Conservation (phyloP, 2,888 invertebrate species). For the Blera fallax region DNA sequence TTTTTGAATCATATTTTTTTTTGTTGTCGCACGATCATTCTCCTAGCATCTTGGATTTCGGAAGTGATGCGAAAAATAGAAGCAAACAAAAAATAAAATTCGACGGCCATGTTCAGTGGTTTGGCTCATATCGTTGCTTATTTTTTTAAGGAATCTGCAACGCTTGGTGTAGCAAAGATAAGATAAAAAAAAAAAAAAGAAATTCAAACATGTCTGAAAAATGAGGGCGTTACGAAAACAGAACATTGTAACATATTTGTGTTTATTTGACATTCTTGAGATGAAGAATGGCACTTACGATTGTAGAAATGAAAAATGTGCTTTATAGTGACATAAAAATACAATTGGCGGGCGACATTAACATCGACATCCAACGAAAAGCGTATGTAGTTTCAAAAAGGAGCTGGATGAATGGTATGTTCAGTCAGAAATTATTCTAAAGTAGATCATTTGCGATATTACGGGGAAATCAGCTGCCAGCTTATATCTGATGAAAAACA, state of each 20-base stretch:
- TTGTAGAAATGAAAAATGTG: slow-evolving; percentile 20
- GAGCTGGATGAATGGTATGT: too few species aligned
- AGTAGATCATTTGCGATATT: too few species aligned
- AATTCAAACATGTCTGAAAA: slow-evolving; percentile 40
- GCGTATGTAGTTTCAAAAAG: too few species aligned
- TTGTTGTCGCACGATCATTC: too few species aligned
- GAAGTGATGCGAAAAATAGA: slow-evolving; percentile 22
- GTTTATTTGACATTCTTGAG: not conserved
- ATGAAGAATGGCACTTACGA: not conserved
- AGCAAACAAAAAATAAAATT: not conserved
- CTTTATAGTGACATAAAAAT: not conserved
- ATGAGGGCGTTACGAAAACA: slow-evolving; percentile 49
- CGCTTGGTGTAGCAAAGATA: not conserved
- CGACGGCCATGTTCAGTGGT: slow-evolving; percentile 15
- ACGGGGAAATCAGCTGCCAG: too few species aligned
- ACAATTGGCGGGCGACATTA: too few species aligned
- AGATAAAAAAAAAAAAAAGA: not conserved
- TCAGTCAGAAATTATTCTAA: too few species aligned
- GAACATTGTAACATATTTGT: slow-evolving; percentile 21
- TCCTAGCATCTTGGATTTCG: not conserved
- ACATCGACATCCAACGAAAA: too few species aligned
- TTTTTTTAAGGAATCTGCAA: not conserved
- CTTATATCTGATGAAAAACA: too few species aligned
- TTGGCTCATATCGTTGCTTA: not conserved
- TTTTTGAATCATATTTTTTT: too few species aligned